Percentiles rank a stretch among this genome's conserved stretches.
Conservation (phyloP, 1,140 invertebrate species). For the Magallana gigas region DNA sequence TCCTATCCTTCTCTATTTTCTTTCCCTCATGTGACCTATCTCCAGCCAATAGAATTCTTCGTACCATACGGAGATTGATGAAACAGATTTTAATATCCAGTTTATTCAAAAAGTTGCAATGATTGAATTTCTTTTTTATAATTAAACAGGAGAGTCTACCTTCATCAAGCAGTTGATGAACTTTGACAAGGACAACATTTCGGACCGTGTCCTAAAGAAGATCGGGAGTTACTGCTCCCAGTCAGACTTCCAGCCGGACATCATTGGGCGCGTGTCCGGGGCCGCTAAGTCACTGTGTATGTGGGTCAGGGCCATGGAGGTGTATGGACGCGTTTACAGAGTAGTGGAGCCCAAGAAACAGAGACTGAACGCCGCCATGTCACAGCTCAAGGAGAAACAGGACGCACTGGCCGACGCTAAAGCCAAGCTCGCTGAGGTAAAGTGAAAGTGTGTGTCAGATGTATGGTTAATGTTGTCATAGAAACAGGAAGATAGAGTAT, state of each 20-base stretch:
- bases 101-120: too few relatives aligned
- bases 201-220: conserved; percentile 88
- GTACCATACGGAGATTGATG: too few relatives aligned
- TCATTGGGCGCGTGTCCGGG: conserved; percentile 82
- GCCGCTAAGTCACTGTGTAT: conserved; percentile 92
- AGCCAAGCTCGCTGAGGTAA: conserved; percentile 84
- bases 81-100: too few relatives aligned
- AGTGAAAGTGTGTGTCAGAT: not conserved
- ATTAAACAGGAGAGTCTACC: conserved; percentile 78
- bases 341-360: conserved; percentile 91
- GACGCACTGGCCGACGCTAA: conserved; percentile 86
- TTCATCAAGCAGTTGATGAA: conserved; percentile 85
- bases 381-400: conserved; percentile 88
- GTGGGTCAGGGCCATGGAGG: conserved; percentile 94
- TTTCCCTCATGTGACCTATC: too few relatives aligned
- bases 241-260: conserved; percentile 91
- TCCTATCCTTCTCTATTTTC: too few relatives aligned
- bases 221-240: conserved; percentile 88
- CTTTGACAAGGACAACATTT: conserved; percentile 93
- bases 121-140: too few relatives aligned
- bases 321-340: conserved; percentile 91
- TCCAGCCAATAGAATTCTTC: too few relatives aligned
- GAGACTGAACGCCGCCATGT: conserved; percentile 86
- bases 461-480: conserved; percentile 66
- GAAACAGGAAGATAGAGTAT: conserved; percentile 83